These are phyloP conservation scores for Chymomyza caudatula DNA, from an alignment of 2,888 invertebrate genomes.

Conservation along the genomic window DNA sequence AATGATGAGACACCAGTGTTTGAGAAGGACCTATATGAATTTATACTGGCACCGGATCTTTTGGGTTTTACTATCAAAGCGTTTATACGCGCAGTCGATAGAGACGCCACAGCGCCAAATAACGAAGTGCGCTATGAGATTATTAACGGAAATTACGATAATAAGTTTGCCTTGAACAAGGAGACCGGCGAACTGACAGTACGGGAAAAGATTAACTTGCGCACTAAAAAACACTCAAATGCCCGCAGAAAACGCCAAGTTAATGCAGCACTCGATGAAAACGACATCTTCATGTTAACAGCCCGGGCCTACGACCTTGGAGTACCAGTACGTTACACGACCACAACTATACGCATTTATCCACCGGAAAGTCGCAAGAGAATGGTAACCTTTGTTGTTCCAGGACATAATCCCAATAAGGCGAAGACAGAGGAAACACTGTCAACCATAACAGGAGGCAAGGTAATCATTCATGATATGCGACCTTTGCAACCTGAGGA, in stretches of 20 bases:
- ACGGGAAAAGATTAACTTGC: conserved; percentile 77
- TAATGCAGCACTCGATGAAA: conserved; percentile 21
- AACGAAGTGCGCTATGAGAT: conserved; percentile 91
- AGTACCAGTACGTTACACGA: conserved; percentile 86
- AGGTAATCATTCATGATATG: conserved; percentile 86
- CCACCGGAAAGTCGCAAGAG: conserved; percentile 87
- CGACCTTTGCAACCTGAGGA: conserved; percentile 82
- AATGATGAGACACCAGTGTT: conserved; percentile 94
- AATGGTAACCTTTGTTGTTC: conserved; percentile 89
- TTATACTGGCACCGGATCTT: conserved; percentile 86
- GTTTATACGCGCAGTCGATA: conserved; percentile 90
- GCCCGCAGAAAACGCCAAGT: conserved; percentile 51
- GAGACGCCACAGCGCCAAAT: conserved; percentile 90
- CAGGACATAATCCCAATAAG: conserved; percentile 86
- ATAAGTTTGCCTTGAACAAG: conserved; percentile 86
- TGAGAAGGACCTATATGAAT: conserved; percentile 87
- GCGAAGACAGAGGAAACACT: conserved; percentile 86
- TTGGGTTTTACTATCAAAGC: conserved; percentile 87
- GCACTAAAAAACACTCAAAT: conserved; percentile 72
- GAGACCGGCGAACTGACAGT: conserved; percentile 87
- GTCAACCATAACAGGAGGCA: conserved; percentile 87
- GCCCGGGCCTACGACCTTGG: conserved; percentile 91
- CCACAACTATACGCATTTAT: conserved; percentile 86
- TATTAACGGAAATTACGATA: conserved; percentile 86
- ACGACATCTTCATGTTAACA: conserved; percentile 81